Evolutionary conservation across 2,113 vertebrate genomes (phyloP).

Genomic region (Nipponia nippon): DNA sequence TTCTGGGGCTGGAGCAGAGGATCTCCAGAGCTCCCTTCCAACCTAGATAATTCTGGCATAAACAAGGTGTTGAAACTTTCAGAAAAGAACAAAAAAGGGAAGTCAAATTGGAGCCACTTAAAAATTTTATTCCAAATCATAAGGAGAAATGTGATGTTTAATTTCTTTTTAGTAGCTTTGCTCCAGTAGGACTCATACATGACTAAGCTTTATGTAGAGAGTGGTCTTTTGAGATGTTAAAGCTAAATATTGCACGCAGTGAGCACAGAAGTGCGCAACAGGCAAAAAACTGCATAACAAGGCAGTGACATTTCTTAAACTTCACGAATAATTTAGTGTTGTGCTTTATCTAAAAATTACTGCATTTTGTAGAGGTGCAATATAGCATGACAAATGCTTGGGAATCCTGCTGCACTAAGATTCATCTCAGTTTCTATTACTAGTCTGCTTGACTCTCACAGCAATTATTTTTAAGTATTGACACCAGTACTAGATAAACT

Average conservation of each 20-base stretch:
- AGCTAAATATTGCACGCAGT: neutral
- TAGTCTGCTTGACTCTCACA: neutral
- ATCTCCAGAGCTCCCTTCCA: neutral
- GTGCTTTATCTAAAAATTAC: neutral
- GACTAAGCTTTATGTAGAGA: neutral
- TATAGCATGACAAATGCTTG: neutral
- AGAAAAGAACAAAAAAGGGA: neutral
- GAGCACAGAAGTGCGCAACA: neutral
- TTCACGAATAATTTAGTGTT: neutral
- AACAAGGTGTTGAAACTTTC: neutral
- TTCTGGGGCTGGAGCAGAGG: neutral
- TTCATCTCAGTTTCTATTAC: neutral
- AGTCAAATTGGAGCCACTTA: neutral
- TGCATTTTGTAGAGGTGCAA: neutral
- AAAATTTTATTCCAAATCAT: neutral
- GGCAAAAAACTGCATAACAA: neutral
- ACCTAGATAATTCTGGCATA: neutral
- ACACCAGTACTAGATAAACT: neutral
- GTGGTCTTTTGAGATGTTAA: neutral
- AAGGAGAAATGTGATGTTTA: neutral
- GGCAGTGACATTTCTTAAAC: neutral
- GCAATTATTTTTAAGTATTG: constrained; percentile 24
- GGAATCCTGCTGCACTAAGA: neutral
- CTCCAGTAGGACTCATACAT: neutral
- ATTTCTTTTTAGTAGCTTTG: neutral